Evolutionary conservation across 2,888 invertebrate genomes (phyloP), one percentile per base, ranked within the genome.

Genomic region (Hypsopygia costalis): DNA sequence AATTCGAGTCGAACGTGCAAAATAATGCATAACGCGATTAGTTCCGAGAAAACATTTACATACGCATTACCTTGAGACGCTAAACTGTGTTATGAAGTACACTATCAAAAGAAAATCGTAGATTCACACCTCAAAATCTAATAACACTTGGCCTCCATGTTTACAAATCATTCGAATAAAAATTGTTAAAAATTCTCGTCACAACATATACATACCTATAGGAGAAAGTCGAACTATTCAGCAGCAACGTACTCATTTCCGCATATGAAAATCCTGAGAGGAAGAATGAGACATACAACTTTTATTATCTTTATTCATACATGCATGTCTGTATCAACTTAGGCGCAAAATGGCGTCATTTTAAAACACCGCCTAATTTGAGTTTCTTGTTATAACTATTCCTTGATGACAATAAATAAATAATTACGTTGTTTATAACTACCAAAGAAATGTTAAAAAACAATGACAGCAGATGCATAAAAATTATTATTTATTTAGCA

Each of bases 141-240:
- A 69, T 61, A 73, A 73, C 74, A 79, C 79, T 78, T 72, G 69
- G 79, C 86, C 82, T 78, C 88, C 88, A 88, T 88, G 87, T 88
- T 88, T 88, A 88, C 88, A 88, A 87, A 83, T 87, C 73, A 73
- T 79, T 81, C 72, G 62, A 60, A 28, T 71, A 63, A 58, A 69
- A 69, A 16, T 16, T 16, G 4, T 16, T 16, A 80, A 81, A 79
- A 81, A 71, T 70, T 66, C 54, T 68, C 58, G 53, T 50, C 62
- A 62, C 38, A 44, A 61, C 50, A 69, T 57, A 53, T 54, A 69
- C 47, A 59, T 68, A 70, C 52, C 55, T 61, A 47, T 41, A 69
- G 69, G 83, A 82, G 82, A 83, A 82, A 83, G 81, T 79, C 62
- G 55, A 70, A 62, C 59, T 72, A 75, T 72, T 61, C 55, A 65